Conservation (phyloP, 2,888 invertebrate species). For the Alsophila aescularia region DNA sequence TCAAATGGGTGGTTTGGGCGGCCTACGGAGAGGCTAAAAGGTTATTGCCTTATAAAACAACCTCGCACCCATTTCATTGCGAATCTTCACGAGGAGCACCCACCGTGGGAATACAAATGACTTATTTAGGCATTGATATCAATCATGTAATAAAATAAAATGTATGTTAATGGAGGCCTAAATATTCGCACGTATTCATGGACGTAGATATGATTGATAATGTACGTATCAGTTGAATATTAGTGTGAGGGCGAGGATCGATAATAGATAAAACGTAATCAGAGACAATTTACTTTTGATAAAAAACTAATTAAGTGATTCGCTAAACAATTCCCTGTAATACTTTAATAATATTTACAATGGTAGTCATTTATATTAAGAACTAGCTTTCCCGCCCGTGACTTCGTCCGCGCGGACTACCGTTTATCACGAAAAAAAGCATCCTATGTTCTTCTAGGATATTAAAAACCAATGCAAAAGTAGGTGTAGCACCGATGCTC, state of each 20-base stretch:
- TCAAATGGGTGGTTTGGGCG: slow-evolving; percentile 29
- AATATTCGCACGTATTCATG: slow-evolving; percentile 20
- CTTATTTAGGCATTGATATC: slow-evolving; percentile 26
- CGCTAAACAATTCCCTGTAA: not conserved
- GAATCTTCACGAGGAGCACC: slow-evolving; percentile 33
- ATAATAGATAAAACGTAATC: slow-evolving; percentile 16
- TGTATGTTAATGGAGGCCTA: slow-evolving; percentile 18
- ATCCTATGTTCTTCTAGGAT: no score
- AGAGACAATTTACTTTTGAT: slow-evolving; percentile 13
- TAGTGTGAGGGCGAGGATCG: not conserved
- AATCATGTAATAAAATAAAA: slow-evolving; percentile 25
- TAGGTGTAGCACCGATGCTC: no score
- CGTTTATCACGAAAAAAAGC: no score
- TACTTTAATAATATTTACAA: no score
- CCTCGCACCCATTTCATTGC: slow-evolving; percentile 33
- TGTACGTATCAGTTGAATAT: not conserved
- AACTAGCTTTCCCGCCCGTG: no score
- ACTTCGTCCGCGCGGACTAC: no score
- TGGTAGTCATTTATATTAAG: no score
- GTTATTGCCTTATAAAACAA: slow-evolving; percentile 45
- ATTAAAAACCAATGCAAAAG: no score
- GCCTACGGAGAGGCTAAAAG: slow-evolving; percentile 12
- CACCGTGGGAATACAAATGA: slow-evolving; percentile 33
- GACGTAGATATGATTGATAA: slow-evolving; percentile 14
- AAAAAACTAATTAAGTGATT: slow-evolving; percentile 4